Percentiles rank a stretch among this genome's conserved stretches.
phyloP scores from a whole-genome alignment of 2,888 invertebrate species.

The Nomada ferruginata region DNA sequence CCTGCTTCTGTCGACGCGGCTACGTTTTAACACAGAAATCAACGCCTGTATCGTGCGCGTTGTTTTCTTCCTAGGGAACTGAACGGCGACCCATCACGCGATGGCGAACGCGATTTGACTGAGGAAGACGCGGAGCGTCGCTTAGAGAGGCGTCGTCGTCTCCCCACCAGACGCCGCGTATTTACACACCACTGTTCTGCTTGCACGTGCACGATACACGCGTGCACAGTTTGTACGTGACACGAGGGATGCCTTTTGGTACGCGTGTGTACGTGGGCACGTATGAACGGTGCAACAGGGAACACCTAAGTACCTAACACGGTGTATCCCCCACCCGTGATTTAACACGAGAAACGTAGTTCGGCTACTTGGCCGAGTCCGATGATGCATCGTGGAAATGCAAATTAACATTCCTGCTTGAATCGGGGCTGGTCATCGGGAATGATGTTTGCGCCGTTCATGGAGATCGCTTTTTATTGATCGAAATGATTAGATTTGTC shows the following conservation, averaged over 20 bases:
- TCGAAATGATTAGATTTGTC: background rate
- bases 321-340: background rate
- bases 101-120: conserved; percentile 79
- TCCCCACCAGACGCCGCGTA: conserved; percentile 45
- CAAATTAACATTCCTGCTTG: conserved; percentile 41
- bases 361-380: conserved; percentile 20
- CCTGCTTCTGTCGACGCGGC: conserved; percentile 12
- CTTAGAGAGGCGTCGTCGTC: conserved; percentile 66
- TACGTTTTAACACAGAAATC: background rate
- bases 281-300: background rate
- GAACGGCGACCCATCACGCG: conserved; percentile 47
- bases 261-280: background rate
- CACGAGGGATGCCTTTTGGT: background rate
- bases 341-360: conserved; percentile 27
- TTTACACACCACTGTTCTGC: conserved; percentile 33
- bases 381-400: conserved; percentile 50
- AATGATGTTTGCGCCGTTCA: background rate
- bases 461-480: background rate
- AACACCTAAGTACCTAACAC: background rate
- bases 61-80: background rate
- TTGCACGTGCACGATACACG: conserved; percentile 27
- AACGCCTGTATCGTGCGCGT: background rate
- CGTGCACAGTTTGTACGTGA: conserved; percentile 10
- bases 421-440: conserved; percentile 28
- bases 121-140: conserved; percentile 74